Conservation (phyloP, 2,888 invertebrate genomes). For the Pollenia angustigena region DNA sequence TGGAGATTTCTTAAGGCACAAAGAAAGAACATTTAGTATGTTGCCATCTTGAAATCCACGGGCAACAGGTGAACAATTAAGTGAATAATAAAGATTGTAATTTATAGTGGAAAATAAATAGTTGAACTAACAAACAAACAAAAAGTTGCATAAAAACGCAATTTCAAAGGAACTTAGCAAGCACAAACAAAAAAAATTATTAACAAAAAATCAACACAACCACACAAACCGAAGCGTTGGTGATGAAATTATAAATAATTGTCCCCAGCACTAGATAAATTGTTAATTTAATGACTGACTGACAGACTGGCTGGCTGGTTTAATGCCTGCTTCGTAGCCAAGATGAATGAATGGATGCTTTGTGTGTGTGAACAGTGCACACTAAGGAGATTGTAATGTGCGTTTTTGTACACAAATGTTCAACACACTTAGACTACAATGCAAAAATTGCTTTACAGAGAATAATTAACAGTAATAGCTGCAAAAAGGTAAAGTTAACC, state of each 20-base stretch:
- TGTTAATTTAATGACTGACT: slow-evolving; percentile 58
- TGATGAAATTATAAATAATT: slow-evolving; percentile 74
- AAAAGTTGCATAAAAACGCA: slow-evolving; percentile 62
- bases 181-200: slow-evolving; percentile 28
- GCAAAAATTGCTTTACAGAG: slow-evolving; percentile 73
- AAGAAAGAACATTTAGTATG: slow-evolving; percentile 31
- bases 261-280: slow-evolving; percentile 55
- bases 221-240: slow-evolving; percentile 62
- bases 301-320: slow-evolving; percentile 35
- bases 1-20: slow-evolving; percentile 35
- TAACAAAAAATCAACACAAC: slow-evolving; percentile 26
- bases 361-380: slow-evolving; percentile 9
- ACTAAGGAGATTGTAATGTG: slow-evolving; percentile 58
- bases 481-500: slow-evolving; percentile 11
- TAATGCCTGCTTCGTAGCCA: slow-evolving; percentile 24
- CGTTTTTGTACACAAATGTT: slow-evolving; percentile 39
- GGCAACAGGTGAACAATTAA: slow-evolving; percentile 73
- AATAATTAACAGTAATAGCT: slow-evolving; percentile 64
- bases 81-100: slow-evolving; percentile 55
- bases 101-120: slow-evolving; percentile 54
- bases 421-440: slow-evolving; percentile 66
- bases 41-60: not conserved
- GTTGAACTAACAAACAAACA: slow-evolving; percentile 30
- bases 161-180: slow-evolving; percentile 64
- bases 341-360: slow-evolving; percentile 49